These are phyloP conservation scores for Galerucella calmariensis DNA, from an alignment of 2,888 invertebrate species.

Conservation along the genomic window DNA sequence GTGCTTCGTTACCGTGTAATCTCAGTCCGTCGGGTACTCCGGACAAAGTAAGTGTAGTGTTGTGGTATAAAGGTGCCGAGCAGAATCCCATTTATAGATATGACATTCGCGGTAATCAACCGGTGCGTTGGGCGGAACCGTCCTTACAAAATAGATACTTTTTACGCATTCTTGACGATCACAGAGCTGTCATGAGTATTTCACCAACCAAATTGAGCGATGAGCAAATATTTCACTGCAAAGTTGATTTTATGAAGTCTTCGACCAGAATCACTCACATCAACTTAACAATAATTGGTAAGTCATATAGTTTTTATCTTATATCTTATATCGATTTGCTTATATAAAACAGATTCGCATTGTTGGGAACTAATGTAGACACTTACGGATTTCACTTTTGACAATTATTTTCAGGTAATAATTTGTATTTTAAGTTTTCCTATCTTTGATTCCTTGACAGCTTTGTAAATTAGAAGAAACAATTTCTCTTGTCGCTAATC, in stretches of 20 bases:
- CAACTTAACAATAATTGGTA: conserved; percentile 89
- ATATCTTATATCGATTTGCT: not conserved
- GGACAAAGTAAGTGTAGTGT: conserved; percentile 81
- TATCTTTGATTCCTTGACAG: too few species aligned
- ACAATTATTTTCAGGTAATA: too few species aligned
- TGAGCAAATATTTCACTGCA: conserved; percentile 78
- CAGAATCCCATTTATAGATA: conserved; percentile 62
- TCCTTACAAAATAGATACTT: conserved; percentile 67
- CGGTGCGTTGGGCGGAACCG: conserved; percentile 67
- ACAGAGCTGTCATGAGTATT: conserved; percentile 72
- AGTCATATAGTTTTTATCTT: conserved; percentile 62
- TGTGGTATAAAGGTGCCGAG: conserved; percentile 78
- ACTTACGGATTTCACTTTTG: too few species aligned
- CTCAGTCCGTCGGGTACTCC: conserved; percentile 76
- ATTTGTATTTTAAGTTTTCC: too few species aligned
- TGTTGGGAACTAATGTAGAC: too few species aligned
- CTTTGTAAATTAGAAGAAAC: too few species aligned
- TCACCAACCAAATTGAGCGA: conserved; percentile 73
- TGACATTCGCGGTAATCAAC: conserved; percentile 63
- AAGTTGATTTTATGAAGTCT: conserved; percentile 89
- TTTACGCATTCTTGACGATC: conserved; percentile 68
- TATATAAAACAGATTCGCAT: not conserved
- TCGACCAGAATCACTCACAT: conserved; percentile 89
- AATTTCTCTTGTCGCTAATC: too few species aligned
- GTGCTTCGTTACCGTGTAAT: conserved; percentile 82